phyloP scores from a whole-genome alignment of 2,113 vertebrate genomes.

The Protobothrops mucrosquamatus region DNA sequence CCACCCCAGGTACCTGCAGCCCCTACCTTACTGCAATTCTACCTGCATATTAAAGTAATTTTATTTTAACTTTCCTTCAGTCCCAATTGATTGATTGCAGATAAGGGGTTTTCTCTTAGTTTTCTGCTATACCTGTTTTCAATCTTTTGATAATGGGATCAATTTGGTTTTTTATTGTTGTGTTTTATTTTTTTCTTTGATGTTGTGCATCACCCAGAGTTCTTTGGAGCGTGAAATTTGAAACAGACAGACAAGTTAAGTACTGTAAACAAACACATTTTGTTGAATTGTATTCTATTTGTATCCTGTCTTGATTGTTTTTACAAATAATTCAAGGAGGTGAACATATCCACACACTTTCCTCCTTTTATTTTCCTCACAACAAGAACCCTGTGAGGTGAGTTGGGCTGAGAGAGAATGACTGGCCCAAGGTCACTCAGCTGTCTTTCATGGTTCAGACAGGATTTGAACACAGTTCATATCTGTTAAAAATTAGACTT shows the following conservation, averaged over 20 bases:
- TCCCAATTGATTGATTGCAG: not conserved
- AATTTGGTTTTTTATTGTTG: not conserved
- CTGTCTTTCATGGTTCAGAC: not conserved
- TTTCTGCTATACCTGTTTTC: not conserved
- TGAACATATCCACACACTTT: not conserved
- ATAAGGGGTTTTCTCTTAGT: not conserved
- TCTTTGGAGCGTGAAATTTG: not conserved
- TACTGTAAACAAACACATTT: not conserved
- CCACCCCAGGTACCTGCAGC: not conserved
- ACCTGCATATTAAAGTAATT: not conserved
- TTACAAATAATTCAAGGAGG: not conserved
- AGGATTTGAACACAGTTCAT: not conserved
- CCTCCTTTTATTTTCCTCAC: not conserved
- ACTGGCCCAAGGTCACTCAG: not conserved
- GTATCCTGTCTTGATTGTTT: not conserved
- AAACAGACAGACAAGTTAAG: not conserved
- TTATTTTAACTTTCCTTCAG: not conserved
- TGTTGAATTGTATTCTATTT: not conserved
- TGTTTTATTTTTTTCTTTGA: not conserved
- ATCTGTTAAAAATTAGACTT: not conserved
- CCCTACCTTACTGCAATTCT: not conserved
- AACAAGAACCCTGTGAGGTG: not conserved
- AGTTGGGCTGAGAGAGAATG: not conserved
- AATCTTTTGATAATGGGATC: not conserved
- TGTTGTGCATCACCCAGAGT: not conserved